Conservation (phyloP, 2,797 vertebrate species). For the Rhadinocentrus ornatus region DNA sequence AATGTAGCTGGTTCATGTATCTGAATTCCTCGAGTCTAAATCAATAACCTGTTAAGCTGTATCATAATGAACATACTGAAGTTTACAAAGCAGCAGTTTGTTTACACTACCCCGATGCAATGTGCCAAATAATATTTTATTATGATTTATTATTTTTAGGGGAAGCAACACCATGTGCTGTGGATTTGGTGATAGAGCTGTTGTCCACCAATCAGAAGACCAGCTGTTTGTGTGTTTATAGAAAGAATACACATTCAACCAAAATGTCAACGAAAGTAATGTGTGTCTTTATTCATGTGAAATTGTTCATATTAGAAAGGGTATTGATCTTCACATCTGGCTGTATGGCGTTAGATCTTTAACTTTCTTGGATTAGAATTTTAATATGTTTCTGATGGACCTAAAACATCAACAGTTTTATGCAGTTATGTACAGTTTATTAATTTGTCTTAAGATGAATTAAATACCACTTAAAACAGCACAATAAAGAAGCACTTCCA, state of each 20-base stretch:
- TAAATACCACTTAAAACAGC: too few species aligned
- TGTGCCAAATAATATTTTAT: background rate
- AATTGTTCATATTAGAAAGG: too few species aligned
- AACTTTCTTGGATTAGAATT: too few species aligned
- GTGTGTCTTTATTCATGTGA: too few species aligned
- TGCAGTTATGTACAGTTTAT: too few species aligned
- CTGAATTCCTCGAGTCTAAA: constrained; percentile 14
- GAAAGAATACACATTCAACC: background rate
- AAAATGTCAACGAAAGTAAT: background rate
- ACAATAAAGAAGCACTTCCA: too few species aligned
- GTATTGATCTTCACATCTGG: too few species aligned
- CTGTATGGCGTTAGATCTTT: background rate
- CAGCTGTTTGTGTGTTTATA: background rate
- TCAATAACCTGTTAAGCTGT: background rate
- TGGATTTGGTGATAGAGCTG: background rate
- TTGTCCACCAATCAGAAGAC: background rate
- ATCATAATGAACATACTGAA: constrained; percentile 9
- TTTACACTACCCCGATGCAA: background rate
- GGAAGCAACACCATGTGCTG: background rate
- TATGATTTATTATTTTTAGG: background rate
- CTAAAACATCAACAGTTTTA: too few species aligned
- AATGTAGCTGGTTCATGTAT: constrained; percentile 1
- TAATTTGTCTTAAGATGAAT: too few species aligned
- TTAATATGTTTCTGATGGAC: too few species aligned
- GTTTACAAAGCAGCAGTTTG: background rate